Conservation (phyloP, 2,797 vertebrate species). For the Coregonus sp. region DNA sequence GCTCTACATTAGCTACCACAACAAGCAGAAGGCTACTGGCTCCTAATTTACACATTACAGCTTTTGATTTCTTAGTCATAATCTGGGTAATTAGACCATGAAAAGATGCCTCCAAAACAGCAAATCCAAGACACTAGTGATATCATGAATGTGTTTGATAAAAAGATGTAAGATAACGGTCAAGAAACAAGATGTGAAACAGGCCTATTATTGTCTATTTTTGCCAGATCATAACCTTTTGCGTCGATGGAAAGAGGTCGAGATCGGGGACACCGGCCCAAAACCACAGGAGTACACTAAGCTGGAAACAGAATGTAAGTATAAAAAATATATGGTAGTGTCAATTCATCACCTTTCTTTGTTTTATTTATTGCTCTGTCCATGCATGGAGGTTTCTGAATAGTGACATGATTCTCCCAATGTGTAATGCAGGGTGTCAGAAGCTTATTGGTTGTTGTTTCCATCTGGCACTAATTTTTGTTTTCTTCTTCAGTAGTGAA, state of each 20-base stretch:
- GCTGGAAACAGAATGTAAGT: slow-evolving; percentile 86
- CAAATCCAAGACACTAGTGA: background rate
- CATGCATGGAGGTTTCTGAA: background rate
- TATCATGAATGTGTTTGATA: background rate
- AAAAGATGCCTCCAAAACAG: background rate
- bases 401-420: background rate
- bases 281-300: slow-evolving; percentile 87
- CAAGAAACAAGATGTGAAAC: background rate
- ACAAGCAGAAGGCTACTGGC: slow-evolving; percentile 88
- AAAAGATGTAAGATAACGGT: background rate
- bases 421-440: background rate
- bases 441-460: background rate
- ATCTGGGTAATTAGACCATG: background rate
- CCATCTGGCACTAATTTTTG: background rate
- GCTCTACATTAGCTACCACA: slow-evolving; percentile 90
- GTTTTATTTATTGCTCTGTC: background rate
- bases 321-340: background rate
- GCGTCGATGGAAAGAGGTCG: slow-evolving; percentile 86
- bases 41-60: background rate
- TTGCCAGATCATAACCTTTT: slow-evolving; percentile 87
- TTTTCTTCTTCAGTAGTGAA: slow-evolving; percentile 61
- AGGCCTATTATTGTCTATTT: background rate
- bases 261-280: slow-evolving; percentile 81
- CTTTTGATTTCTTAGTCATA: too few species aligned
- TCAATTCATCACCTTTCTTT: too few species aligned